phyloP scores from a whole-genome alignment of 2,888 invertebrate genomes.

The Cacoxenus indagator region DNA sequence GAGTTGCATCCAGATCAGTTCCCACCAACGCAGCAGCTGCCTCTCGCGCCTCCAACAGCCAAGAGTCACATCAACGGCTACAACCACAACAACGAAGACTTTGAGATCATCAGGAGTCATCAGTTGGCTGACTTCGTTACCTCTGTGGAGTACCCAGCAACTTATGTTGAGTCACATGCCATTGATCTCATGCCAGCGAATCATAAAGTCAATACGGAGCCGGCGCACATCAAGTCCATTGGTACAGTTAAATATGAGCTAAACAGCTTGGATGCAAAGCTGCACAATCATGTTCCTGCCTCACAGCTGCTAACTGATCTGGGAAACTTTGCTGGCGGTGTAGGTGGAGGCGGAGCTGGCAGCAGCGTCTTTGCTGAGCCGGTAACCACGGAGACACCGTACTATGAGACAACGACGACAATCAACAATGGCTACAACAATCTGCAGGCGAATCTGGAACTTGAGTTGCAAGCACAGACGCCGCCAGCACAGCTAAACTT shows the following conservation, averaged over 20 bases:
- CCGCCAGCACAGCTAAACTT: constrained; percentile 36
- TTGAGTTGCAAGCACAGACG: constrained; percentile 39
- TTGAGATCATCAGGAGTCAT: constrained; percentile 74
- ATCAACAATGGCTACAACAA: background rate
- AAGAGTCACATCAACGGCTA: background rate
- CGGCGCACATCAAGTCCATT: constrained; percentile 26
- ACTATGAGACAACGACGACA: background rate
- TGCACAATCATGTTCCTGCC: constrained; percentile 56
- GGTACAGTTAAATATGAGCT: constrained; percentile 57
- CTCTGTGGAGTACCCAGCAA: constrained; percentile 80
- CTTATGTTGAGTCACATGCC: constrained; percentile 74
- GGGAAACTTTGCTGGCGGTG: constrained; percentile 38
- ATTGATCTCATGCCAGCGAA: constrained; percentile 70
- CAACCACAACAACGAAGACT: constrained; percentile 43
- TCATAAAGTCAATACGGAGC: background rate
- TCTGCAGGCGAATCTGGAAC: background rate
- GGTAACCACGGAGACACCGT: constrained; percentile 24
- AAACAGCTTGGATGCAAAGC: constrained; percentile 52
- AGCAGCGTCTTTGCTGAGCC: constrained; percentile 20
- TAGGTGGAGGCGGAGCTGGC: too few species aligned
- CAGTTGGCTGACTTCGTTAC: constrained; percentile 79
- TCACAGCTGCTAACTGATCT: constrained; percentile 63
- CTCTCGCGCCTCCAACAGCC: constrained; percentile 32
- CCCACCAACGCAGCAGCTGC: background rate
- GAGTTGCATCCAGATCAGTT: constrained; percentile 55